Evolutionary conservation across 2,797 vertebrate species (phyloP).

Genomic region (Lophura swinhoii): DNA sequence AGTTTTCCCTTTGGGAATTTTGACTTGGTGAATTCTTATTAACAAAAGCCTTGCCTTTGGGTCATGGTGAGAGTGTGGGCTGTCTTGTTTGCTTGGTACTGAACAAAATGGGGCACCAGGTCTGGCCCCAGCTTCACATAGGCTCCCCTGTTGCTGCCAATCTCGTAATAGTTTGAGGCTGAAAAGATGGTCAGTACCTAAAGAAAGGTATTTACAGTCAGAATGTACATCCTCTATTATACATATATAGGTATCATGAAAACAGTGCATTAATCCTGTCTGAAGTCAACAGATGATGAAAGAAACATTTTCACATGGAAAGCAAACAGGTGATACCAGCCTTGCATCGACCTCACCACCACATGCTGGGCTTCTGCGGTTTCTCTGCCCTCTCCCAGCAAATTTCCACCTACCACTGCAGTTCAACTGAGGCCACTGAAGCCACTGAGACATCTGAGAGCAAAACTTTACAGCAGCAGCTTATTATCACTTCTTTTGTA

Average conservation of each 20-base stretch:
- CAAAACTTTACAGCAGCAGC: not conserved
- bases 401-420: not conserved
- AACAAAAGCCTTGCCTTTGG: constrained; percentile 84
- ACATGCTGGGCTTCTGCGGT: rapidly evolving
- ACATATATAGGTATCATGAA: rapidly evolving
- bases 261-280: not conserved
- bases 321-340: not conserved
- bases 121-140: constrained; percentile 90
- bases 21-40: not conserved
- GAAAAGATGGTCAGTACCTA: constrained; percentile 87
- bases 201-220: not conserved
- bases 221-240: not conserved
- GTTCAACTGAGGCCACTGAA: not conserved
- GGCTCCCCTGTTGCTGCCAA: constrained; percentile 95
- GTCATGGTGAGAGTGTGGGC: constrained; percentile 86
- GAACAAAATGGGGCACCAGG: constrained; percentile 88
- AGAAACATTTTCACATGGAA: not conserved
- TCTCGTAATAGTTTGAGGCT: constrained; percentile 93
- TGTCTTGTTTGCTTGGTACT: constrained; percentile 89
- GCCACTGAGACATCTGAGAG: not conserved
- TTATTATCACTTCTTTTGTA: not conserved
- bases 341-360: rapidly evolving
- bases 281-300: not conserved
- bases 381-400: not conserved
- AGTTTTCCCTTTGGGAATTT: not conserved